Evolutionary conservation across 2,888 invertebrate genomes (phyloP).

Genomic region (Andrena trimmerana): DNA sequence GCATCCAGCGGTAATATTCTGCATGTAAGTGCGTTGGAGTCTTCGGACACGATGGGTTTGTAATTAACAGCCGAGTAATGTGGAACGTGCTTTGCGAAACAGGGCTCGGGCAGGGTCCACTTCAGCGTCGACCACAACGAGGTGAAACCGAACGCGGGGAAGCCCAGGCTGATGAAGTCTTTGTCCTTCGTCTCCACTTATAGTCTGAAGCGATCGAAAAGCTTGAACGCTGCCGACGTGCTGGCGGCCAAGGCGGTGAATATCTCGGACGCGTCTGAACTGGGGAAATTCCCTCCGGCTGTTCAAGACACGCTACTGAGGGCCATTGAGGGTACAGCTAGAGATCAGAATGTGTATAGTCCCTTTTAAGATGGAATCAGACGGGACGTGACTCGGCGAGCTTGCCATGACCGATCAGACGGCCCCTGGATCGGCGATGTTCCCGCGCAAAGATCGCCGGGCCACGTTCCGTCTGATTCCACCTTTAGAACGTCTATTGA

Average conservation of each 20-base stretch:
- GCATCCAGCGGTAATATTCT: conserved; percentile 89
- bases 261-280: conserved; percentile 89
- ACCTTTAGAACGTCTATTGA: neutral
- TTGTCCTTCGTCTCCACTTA: conserved; percentile 82
- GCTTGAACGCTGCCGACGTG: conserved; percentile 92
- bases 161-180: conserved; percentile 82
- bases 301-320: conserved; percentile 91
- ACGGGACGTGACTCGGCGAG: too few relatives aligned
- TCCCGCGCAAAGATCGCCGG: too few relatives aligned
- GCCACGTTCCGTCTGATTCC: too few relatives aligned
- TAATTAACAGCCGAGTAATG: too few relatives aligned
- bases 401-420: too few relatives aligned
- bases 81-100: conserved; percentile 10
- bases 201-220: conserved; percentile 93
- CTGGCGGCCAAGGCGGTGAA: conserved; percentile 87
- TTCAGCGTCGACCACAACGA: conserved; percentile 78
- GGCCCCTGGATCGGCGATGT: too few relatives aligned
- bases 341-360: neutral
- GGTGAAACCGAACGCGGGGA: conserved; percentile 66
- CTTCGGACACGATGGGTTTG: too few relatives aligned
- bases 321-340: conserved; percentile 88
- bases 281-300: conserved; percentile 91
- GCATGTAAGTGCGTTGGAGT: conserved; percentile 83
- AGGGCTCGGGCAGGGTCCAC: conserved; percentile 80
- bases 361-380: neutral